Evolutionary conservation across 2,888 invertebrate genomes (phyloP), one percentile per base, ranked within the genome.

Genomic region (Sisyra nigra): DNA sequence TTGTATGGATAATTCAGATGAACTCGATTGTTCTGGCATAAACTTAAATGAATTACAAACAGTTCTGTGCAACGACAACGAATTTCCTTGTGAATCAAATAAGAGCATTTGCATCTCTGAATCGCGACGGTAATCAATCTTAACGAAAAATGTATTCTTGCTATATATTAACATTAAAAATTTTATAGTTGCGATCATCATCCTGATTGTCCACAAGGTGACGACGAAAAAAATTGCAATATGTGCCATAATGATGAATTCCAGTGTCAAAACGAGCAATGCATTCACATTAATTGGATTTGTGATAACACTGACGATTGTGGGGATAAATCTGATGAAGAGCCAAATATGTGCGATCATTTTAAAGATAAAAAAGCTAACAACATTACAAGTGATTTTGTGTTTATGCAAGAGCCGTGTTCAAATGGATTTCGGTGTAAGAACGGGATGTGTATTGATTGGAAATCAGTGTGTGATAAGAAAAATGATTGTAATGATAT

Each of bases 311-410:
- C 56, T 0, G 65, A 70, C 41, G 81, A 87, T 54, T 88, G 87
- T 55, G 57, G 58, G 0, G 86, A 87, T 53, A 71, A 71, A 9
- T 77, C 78, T 1, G 87, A 88, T 54, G 87, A 88, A 56, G 71
- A 69, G 8, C 19, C 49, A 4, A 50, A 50, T 6, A 53, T 56
- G 31, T 64, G 61, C 47, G 45, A 48, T 2, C 48, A 44, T 17
- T 13, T 31, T 1, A 10, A 11, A 18, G 13, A 10, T 13, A 11
- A 34, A 7, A 15, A 19, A 17, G 17, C 13, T 18, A 2, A 19
- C n/a, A 39, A 11, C 10, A 13, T 9, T 13, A 3, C 1, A 10
- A 46, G 43, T 15, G 18, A 14, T 18, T 37, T 10, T 40, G 29
- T 43, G 3, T 13, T 44, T 2, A 33, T 19, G 29, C 18, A 33